A percentile compares a stretch with the other conserved stretches of the same genome.
These are phyloP conservation scores for Acanthosepion esculentum DNA, from an alignment of 2,888 invertebrate genomes.

Conservation along the genomic window DNA sequence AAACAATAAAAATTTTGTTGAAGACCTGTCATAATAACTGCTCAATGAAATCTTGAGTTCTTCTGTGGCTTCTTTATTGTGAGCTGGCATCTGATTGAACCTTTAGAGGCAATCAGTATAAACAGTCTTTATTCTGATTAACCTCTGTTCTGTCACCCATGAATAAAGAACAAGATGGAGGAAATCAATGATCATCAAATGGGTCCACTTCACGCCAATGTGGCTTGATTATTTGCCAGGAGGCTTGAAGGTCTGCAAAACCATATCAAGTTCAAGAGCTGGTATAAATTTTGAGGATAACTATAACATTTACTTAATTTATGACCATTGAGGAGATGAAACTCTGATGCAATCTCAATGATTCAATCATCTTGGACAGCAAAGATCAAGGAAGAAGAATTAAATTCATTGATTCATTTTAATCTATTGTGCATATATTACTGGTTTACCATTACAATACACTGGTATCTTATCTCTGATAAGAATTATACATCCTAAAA, in stretches of 20 bases:
- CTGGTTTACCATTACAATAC: too few species aligned
- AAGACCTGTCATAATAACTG: background rate
- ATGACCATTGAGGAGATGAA: background rate
- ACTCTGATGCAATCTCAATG: background rate
- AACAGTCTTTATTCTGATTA: background rate
- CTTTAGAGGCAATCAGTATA: background rate
- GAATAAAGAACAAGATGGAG: slow-evolving; percentile 1
- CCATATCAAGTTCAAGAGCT: background rate
- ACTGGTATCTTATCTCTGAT: too few species aligned
- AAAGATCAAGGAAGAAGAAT: background rate
- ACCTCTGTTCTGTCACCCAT: slow-evolving; percentile 20
- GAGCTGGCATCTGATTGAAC: background rate
- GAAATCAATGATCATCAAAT: slow-evolving; percentile 9
- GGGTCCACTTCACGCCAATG: background rate
- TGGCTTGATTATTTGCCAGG: background rate
- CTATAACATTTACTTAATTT: background rate
- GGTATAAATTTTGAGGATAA: slow-evolving; percentile 14
- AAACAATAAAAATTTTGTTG: slow-evolving; percentile 4
- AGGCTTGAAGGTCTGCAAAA: background rate
- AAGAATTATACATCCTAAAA: too few species aligned
- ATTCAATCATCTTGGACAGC: background rate
- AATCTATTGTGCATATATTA: too few species aligned
- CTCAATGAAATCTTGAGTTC: background rate
- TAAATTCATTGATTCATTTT: too few species aligned
- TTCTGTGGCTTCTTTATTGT: background rate